Evolutionary conservation across 2,888 invertebrate species (phyloP), one percentile per base, ranked within the genome.

Genomic region (Microctonus aethiopoides): DNA sequence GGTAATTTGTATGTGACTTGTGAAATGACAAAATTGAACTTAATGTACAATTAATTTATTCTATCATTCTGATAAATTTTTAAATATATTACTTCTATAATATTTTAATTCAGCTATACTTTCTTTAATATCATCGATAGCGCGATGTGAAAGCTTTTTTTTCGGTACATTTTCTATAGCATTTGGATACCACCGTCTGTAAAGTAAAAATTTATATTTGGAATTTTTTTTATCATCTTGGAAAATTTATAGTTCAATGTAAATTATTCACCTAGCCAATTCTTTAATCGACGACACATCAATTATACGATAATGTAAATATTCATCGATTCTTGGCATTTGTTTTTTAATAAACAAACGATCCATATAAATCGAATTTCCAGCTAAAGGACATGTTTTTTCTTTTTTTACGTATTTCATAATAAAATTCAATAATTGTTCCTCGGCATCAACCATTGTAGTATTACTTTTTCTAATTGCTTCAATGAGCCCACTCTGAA

Each of bases 251-350:
- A 34, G 32, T 22, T 11, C 13, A 10, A 20, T 6, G 52, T n/a
- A 7, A 22, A 29, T 29, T 52, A 26, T 39, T 52, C 71, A 87
- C 88, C 80, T 87, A 76, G 87, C 84, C 26, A 98, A 84, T 86
- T 98, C 97, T 84, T 97, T 98, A 20, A 99, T 87, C 0, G 95
- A 91, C 39, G 95, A 95, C 1, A 98, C 97, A 88, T 99, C 99
- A 74, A 99, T 92, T 56, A 96, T 93, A 78, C 98, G 91, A 86
- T 98, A 97, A 84, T 98, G 97, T 75, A 98, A 87, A 84, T 96
- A 94, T 0, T 90, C 83, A 81, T 93, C 84, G 6, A 98, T 87
- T 54, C 77, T 88, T 0, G 96, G 97, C 95, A 98, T 95, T 82
- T 93, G 92, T 87, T 94, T 93, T 11, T 86, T 82, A 26, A 99